Evolutionary conservation across 2,888 invertebrate species (phyloP), one percentile per base, ranked within the genome.

Genomic region (Yponomeuta plumbellus): DNA sequence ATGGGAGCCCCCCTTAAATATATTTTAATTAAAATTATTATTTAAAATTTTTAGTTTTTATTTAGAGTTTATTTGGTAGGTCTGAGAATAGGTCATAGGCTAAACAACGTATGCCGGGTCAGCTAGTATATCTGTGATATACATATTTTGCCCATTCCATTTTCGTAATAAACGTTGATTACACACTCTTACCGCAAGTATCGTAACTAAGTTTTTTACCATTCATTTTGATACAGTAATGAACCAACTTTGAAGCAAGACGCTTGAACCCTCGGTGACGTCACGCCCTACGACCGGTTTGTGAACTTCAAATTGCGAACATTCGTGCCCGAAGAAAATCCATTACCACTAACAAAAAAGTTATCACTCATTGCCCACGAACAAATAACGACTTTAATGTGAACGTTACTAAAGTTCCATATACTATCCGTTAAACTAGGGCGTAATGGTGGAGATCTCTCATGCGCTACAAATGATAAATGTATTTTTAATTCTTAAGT

Each of bases 221-320:
- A 34, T 34, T 34, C 8, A 34, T 34, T 34, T 34, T 34, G 34
- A 34, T 34, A 10, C 34, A 6, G 8, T 34, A 8, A 10, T 34
- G 34, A 34, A 52, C 44, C 10, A 52, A 20, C 23, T 64, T 64
- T 44, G 23, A 52, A 21, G 23, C 20, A 57, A 34, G 34, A 34
- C 8, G 58, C 52, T 65, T 57, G 13, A 58, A 66, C 67, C 69
- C 22, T 68, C 61, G 64, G 64, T 67, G 69, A 71, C 70, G 70
- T 68, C 68, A 68, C 66, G 64, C 11, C 52, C 11, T 64, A 34
- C 65, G 68, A 74, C 73, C 72, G 72, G 73, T 73, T 72, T 66
- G 68, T 64, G 65, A 69, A 66, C 67, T 68, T 68, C 62, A 67
- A 72, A 72, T 71, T 72, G 44, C 44, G 44, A 62, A 62, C 62